A percentile compares a stretch with the other conserved stretches of the same genome.
phyloP scores from a whole-genome alignment of 2,797 vertebrate genomes.

The Otolemur crassicaudatus region DNA sequence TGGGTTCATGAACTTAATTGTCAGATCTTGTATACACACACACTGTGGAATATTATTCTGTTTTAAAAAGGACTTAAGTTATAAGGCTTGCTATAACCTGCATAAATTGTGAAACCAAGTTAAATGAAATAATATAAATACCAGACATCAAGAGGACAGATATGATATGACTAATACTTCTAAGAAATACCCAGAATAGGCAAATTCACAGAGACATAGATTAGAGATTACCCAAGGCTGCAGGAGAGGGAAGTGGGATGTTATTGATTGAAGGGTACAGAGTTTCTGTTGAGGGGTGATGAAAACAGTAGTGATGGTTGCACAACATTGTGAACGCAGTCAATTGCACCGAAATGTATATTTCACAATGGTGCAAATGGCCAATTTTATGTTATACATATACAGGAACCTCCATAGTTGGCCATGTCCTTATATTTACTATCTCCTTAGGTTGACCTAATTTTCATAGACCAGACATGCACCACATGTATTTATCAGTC shows the following conservation, averaged over 20 bases:
- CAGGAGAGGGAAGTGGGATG: neutral
- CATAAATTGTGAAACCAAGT: neutral
- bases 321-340: neutral
- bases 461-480: too few relatives aligned
- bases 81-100: neutral
- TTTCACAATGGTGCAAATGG: neutral
- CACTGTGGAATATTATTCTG: neutral
- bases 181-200: neutral
- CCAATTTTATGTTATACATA: neutral
- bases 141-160: neutral
- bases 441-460: too few relatives aligned
- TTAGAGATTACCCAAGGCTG: neutral
- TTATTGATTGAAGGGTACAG: neutral
- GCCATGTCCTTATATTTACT: too few relatives aligned
- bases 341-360: neutral
- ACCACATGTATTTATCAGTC: too few relatives aligned
- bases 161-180: neutral
- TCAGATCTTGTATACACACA: neutral
- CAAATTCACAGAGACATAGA: neutral
- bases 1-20: too few relatives aligned
- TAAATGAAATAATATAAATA: neutral
- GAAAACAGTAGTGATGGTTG: neutral
- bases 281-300: neutral
- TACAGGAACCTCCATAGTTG: neutral
- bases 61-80: neutral